Base-by-base conservation (phyloP, 2,797 vertebrate genomes). In the Sciurus carolinensis region DNA sequence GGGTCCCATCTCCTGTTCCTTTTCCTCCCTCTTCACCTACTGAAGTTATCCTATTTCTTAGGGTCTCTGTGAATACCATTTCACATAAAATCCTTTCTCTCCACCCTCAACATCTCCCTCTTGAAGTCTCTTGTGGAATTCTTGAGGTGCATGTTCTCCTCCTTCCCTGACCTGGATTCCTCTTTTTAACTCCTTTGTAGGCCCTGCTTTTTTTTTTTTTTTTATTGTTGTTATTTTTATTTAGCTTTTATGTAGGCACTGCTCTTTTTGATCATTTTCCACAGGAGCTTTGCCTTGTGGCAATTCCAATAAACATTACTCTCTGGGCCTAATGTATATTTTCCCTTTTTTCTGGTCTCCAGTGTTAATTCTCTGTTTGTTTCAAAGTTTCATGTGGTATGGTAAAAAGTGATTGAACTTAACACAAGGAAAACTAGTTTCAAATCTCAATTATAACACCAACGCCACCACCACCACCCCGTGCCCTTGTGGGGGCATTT, bases 241-340 rank as follows among this genome's bases (percentile, higher is more conserved):
- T 39, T 39, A 39, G 39, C 39, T 39, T 39, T 39, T 39, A 39
- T 28, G 36, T 24, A 79, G 75, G 30, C 36, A 42, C 64, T 83
- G 47, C 14, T 47, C 5, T 10, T 75, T 28, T 11, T 75, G 50
- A 13, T 59, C 30, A 1, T 42, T 87, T 67, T 76, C 62, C 20
- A 67, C 7, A 73, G 39, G 26, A 87, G n/a, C 30, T 67, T 28
- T 44, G 64, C 33, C n/a, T 57, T 7, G 30, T 62, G 39, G 15
- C 20, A 57, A 57, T 89, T 87, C 67, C n/a, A 67, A 39, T 62
- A 42, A 44, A 44, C 9, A 20, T 39, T 73, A 39, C 44, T 28
- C n/a, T 92, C 33, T 84, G 75, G 14, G 36, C 30, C 12, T 80
- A 30, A n/a, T 92, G 2, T 47, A 10, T 76, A 82, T 54, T 93